Evolutionary conservation across 1,140 invertebrate species (phyloP).

Genomic region (Heliothis subflexa): DNA sequence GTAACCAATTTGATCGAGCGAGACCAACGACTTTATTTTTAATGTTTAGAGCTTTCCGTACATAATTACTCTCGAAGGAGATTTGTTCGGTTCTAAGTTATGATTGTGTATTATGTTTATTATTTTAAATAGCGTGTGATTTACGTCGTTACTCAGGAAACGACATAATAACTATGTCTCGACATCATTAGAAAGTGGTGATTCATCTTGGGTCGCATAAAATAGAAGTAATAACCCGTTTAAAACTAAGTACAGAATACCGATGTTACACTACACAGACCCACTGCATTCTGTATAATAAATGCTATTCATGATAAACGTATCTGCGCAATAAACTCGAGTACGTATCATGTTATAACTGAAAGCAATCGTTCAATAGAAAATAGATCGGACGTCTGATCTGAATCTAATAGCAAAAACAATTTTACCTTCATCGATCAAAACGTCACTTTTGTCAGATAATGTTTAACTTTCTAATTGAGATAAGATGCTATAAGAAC

Average conservation of each 20-base stretch:
- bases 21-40: constrained; percentile 40
- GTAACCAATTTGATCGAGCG: constrained; percentile 43
- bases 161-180: constrained; percentile 8
- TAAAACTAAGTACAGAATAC: background rate
- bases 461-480: constrained; percentile 64
- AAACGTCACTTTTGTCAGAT: constrained; percentile 56
- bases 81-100: background rate
- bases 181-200: background rate
- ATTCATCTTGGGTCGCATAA: constrained; percentile 2
- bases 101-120: background rate
- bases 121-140: constrained; percentile 15
- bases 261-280: background rate
- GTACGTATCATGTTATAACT: background rate
- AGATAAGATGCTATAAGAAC: constrained; percentile 57
- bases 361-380: constrained; percentile 23
- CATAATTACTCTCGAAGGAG: constrained; percentile 20
- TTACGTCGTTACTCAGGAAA: constrained; percentile 15
- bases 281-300: background rate
- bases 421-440: constrained; percentile 58
- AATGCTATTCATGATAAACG: background rate
- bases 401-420: constrained; percentile 44
- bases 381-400: constrained; percentile 36
- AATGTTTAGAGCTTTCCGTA: constrained; percentile 13
- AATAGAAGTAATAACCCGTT: background rate
- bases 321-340: constrained; percentile 22